Conservation (phyloP, 2,888 invertebrate genomes). For the Lithophane leautieri region DNA sequence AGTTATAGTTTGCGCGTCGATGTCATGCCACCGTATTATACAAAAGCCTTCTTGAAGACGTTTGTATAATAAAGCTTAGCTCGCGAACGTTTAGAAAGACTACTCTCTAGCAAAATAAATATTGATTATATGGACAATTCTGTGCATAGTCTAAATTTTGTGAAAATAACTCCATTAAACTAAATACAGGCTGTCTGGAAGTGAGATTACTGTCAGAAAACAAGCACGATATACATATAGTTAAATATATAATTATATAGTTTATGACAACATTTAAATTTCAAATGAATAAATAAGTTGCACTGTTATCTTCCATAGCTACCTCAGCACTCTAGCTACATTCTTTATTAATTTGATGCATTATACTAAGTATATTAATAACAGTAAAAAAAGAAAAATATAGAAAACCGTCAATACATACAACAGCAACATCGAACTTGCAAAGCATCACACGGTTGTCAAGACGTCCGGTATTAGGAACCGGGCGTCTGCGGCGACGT, state of each 20-base stretch:
- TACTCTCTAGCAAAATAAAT: neutral
- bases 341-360: too few relatives aligned
- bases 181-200: neutral
- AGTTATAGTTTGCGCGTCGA: too few relatives aligned
- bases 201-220: too few relatives aligned
- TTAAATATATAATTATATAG: too few relatives aligned
- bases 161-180: neutral
- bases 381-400: constrained; percentile 1
- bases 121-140: neutral
- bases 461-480: constrained; percentile 52
- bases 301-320: neutral
- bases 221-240: too few relatives aligned
- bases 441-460: constrained; percentile 47
- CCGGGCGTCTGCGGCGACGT: constrained; percentile 69
- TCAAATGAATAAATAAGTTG: neutral
- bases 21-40: too few relatives aligned
- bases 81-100: too few relatives aligned
- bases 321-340: neutral
- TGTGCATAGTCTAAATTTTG: neutral
- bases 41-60: too few relatives aligned
- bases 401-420: constrained; percentile 41
- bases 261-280: neutral
- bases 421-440: constrained; percentile 48
- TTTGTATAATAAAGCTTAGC: too few relatives aligned
- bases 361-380: neutral